Base-by-base conservation (phyloP, 1,140 invertebrate genomes). In the Drosophila littoralis region DNA sequence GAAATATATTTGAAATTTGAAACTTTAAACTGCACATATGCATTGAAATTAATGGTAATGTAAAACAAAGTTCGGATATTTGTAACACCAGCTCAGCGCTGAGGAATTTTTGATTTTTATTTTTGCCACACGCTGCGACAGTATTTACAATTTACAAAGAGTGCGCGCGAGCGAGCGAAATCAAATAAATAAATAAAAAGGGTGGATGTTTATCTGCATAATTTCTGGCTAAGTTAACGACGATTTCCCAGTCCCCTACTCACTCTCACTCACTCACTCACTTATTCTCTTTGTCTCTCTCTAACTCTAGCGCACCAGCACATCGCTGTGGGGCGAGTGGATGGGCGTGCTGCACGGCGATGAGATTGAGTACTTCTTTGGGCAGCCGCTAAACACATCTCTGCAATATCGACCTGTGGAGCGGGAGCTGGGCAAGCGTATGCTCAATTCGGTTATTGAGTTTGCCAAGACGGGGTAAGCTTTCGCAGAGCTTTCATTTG, bases 291-390 rank as follows among this genome's bases (percentile, higher is more conserved):
- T 10, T 15, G 42, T 52, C 38, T 77, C 9, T 64, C 35, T 13
- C 28, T 0, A n/a, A 15, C 40, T 96, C 7, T 95, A 98, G 95
- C 95, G 97, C 75, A 97, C 97, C 9, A 97, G 96, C 84, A 96
- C 95, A 9, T 97, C 96, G 88, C 94, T 97, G 28, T 99, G 98
- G 98, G 98, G 97, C 13, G 95, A 97, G 90, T 99, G 98, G 98
- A 98, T 99, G 97, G 98, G 98, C 0, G 97, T 98, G 45, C 96
- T 99, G 94, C 98, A 99, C 86, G 98, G 97, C 3, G 98, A 99
- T 91, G 98, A 99, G 93, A 97, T 99, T 81, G 97, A 98, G 93
- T 99, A 98, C 93, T 96, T 98, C 58, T 99, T 99, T 88, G 98
- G 98, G 13, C 96, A 97, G 92, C 97, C 97, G 4, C 93, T 98